Conservation (phyloP, 2,113 vertebrate genomes). For the Antechinus stuartii region DNA sequence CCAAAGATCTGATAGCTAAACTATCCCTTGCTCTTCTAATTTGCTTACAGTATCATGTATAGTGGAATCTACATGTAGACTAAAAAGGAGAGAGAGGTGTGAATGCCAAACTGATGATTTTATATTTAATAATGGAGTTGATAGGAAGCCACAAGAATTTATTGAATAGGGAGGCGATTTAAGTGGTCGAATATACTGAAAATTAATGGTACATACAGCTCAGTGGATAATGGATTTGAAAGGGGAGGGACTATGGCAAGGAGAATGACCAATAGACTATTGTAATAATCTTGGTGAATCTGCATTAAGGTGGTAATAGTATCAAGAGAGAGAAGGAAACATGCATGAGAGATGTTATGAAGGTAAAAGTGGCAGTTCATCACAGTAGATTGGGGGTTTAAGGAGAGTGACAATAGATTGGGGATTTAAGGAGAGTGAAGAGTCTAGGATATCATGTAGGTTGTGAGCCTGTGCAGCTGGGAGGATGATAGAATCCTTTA, state of each 20-base stretch:
- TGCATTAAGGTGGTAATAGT: neutral
- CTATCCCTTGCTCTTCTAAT: no score
- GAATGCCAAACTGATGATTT: neutral
- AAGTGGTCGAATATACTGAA: neutral
- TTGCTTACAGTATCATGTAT: no score
- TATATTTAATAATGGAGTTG: neutral
- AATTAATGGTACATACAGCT: neutral
- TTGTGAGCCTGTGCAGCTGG: neutral
- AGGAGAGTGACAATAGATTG: neutral
- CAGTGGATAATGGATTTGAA: neutral
- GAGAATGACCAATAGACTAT: neutral
- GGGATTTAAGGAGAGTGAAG: neutral
- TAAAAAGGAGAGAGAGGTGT: neutral
- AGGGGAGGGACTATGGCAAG: neutral
- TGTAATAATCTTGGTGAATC: neutral
- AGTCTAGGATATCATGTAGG: neutral
- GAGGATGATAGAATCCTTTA: neutral
- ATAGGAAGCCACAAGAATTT: neutral
- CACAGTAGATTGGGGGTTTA: neutral
- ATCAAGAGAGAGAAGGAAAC: neutral
- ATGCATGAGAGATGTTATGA: neutral
- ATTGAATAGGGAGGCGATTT: neutral
- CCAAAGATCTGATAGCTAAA: no score
- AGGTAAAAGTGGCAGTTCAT: neutral
- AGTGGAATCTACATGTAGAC: neutral